phyloP scores from a whole-genome alignment of 2,888 invertebrate species.

The Tholera decimalis region DNA sequence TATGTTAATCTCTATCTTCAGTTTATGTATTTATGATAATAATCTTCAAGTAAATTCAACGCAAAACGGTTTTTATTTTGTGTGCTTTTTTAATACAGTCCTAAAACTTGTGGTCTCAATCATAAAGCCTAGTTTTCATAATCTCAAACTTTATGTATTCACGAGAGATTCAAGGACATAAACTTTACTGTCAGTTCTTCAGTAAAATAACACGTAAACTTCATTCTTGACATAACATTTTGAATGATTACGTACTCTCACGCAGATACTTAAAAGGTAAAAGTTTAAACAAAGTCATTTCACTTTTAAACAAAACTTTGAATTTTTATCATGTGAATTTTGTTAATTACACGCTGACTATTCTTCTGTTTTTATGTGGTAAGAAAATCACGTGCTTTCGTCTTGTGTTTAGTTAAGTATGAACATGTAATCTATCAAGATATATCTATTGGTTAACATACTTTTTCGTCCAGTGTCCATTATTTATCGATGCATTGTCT shows the following conservation, averaged over 20 bases:
- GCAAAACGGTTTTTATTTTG: neutral
- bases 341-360: neutral
- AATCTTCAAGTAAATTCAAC: conserved; percentile 5
- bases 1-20: conserved; percentile 10
- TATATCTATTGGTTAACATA: neutral
- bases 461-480: neutral
- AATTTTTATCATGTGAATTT: conserved; percentile 20
- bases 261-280: conserved; percentile 49
- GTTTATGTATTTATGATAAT: conserved; percentile 27
- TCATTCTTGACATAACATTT: conserved; percentile 25
- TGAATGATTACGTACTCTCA: conserved; percentile 43
- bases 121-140: conserved; percentile 15
- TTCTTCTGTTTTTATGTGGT: neutral
- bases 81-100: neutral
- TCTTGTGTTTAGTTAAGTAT: neutral
- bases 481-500: neutral
- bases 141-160: conserved; percentile 16
- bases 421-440: neutral
- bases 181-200: conserved; percentile 32
- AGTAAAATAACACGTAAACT: conserved; percentile 11
- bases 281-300: conserved; percentile 41
- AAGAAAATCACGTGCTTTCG: neutral
- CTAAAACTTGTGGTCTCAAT: neutral
- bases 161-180: conserved; percentile 7
- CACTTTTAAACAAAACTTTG: neutral